A percentile compares a stretch with the other conserved stretches of the same genome.
Conservation (phyloP, 2,888 invertebrate genomes). For the Hyppa rectilinea region DNA sequence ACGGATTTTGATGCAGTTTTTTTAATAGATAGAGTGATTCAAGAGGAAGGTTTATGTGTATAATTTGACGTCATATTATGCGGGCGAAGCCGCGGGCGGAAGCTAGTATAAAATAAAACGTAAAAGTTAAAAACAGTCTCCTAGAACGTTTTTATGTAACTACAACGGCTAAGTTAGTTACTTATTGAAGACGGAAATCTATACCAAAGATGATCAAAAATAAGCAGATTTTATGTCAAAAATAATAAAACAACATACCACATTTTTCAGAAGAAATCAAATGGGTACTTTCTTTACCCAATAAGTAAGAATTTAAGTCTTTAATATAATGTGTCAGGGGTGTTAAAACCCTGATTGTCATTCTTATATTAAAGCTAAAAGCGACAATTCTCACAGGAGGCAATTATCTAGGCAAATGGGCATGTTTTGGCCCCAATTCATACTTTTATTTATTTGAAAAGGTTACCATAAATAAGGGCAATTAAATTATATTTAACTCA, state of each 20-base stretch:
- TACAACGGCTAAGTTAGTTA: too few relatives aligned
- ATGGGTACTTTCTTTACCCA: neutral
- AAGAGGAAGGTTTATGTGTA: too few relatives aligned
- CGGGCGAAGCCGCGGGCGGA: too few relatives aligned
- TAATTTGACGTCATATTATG: too few relatives aligned
- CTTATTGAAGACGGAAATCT: too few relatives aligned
- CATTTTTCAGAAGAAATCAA: neutral
- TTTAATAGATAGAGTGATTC: too few relatives aligned
- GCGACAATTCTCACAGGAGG: constrained; percentile 11
- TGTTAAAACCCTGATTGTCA: constrained; percentile 17
- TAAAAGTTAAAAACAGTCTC: too few relatives aligned
- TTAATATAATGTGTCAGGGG: constrained; percentile 6
- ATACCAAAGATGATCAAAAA: neutral
- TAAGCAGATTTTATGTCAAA: neutral
- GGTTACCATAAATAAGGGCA: neutral
- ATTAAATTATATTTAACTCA: neutral
- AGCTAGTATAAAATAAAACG: too few relatives aligned
- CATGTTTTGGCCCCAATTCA: constrained; percentile 10
- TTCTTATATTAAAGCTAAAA: constrained; percentile 21
- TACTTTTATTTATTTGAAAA: constrained; percentile 18
- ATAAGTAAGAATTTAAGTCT: constrained; percentile 12
- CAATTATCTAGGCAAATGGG: constrained; percentile 28
- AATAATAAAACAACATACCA: neutral
- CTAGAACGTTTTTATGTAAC: too few relatives aligned
- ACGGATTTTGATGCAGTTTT: too few relatives aligned